Conservation (phyloP, 2,113 vertebrate genomes). For the Cynopterus brachyotis region DNA sequence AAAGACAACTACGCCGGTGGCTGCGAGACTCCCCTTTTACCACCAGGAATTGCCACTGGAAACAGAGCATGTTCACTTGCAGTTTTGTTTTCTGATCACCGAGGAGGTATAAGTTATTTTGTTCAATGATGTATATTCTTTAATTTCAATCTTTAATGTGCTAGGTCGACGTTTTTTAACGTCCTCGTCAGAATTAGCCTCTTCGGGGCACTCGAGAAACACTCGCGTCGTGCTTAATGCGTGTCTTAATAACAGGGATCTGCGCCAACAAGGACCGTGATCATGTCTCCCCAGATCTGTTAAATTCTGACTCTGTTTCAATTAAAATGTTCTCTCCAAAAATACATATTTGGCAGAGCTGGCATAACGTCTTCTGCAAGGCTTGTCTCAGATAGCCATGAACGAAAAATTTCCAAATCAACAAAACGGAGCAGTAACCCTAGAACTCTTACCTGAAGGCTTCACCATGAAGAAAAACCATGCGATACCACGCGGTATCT, state of each 20-base stretch:
- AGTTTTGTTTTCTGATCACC: background rate
- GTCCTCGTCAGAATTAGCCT: background rate
- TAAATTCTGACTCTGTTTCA: conserved; percentile 9
- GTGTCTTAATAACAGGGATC: background rate
- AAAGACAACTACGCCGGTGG: background rate
- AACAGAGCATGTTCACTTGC: background rate
- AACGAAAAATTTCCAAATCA: background rate
- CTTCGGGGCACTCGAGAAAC: background rate
- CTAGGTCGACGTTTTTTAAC: background rate
- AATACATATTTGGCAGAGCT: background rate
- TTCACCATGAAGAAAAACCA: background rate
- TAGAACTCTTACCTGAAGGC: background rate
- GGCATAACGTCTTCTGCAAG: background rate
- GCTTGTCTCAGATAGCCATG: background rate
- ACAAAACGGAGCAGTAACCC: background rate
- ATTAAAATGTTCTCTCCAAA: conserved; percentile 22
- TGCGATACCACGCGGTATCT: background rate
- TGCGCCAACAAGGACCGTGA: background rate
- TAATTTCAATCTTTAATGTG: background rate
- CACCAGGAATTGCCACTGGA: background rate
- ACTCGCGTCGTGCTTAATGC: conserved; percentile 31
- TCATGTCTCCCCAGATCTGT: conserved; percentile 15
- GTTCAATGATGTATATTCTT: background rate
- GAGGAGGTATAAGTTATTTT: background rate
- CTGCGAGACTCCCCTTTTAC: background rate